These are phyloP conservation scores for Tachina lurida DNA, from an alignment of 2,888 invertebrate species.

Conservation along the genomic window DNA sequence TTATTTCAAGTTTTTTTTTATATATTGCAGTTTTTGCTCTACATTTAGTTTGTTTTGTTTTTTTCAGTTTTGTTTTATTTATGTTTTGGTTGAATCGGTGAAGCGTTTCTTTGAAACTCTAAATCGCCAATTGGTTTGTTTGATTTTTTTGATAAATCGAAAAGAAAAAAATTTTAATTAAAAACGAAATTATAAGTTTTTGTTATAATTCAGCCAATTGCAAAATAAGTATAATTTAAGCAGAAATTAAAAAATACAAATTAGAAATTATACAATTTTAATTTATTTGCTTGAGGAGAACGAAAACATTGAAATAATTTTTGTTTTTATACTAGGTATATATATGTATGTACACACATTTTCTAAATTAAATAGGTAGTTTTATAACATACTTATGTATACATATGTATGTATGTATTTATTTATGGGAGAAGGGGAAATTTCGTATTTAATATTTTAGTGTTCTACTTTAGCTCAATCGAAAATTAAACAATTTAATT, in stretches of 20 bases:
- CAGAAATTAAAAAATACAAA: slow-evolving; percentile 38
- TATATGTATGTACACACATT: slow-evolving; percentile 57
- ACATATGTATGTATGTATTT: too few species aligned
- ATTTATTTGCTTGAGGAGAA: slow-evolving; percentile 41
- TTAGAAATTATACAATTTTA: slow-evolving; percentile 31
- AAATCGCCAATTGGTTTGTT: slow-evolving; percentile 65
- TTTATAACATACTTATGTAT: slow-evolving; percentile 6
- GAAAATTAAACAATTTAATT: slow-evolving; percentile 52
- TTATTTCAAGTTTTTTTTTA: slow-evolving; percentile 44
- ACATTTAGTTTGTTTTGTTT: slow-evolving; percentile 40
- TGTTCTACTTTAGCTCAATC: slow-evolving; percentile 68
- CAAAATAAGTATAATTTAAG: slow-evolving; percentile 73
- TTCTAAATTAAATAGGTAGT: slow-evolving; percentile 60
- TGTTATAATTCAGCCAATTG: slow-evolving; percentile 77
- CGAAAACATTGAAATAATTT: slow-evolving; percentile 41
- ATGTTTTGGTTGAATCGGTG: slow-evolving; percentile 74
- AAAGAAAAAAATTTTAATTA: slow-evolving; percentile 62
- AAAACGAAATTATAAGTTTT: slow-evolving; percentile 50
- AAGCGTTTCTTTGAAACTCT: slow-evolving; percentile 76
- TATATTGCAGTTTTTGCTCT: slow-evolving; percentile 37
- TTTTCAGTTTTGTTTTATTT: slow-evolving; percentile 43
- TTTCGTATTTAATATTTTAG: slow-evolving; percentile 45
- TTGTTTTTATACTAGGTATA: too few species aligned
- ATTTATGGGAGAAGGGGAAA: slow-evolving; percentile 10
- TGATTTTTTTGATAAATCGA: slow-evolving; percentile 45